Percentiles rank a stretch among this genome's conserved stretches.
Conservation (phyloP, 1,140 invertebrate species). For the Brachionus koreanus region DNA sequence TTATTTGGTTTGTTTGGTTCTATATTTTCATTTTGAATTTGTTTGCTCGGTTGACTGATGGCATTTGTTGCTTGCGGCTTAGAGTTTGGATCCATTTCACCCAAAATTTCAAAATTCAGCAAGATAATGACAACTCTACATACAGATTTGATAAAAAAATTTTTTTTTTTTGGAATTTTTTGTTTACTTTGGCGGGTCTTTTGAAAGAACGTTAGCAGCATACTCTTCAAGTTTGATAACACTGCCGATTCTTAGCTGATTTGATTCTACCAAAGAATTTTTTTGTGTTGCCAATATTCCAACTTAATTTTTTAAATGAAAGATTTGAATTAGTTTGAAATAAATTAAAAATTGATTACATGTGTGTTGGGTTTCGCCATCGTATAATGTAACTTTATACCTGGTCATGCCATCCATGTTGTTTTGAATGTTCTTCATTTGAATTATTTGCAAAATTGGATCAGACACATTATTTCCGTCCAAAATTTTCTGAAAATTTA, state of each 20-base stretch:
- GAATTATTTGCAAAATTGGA: slow-evolving; percentile 34
- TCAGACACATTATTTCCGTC: slow-evolving; percentile 38
- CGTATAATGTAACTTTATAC: slow-evolving; percentile 20
- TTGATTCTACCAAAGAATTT: slow-evolving; percentile 23
- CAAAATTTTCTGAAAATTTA: slow-evolving; percentile 18
- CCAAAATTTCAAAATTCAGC: slow-evolving; percentile 40
- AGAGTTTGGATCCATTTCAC: slow-evolving; percentile 1
- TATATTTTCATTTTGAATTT: slow-evolving; percentile 41
- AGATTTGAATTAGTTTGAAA: neutral
- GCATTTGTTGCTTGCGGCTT: neutral
- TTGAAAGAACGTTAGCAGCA: slow-evolving; percentile 37
- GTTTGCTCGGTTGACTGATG: neutral
- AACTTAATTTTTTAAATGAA: neutral
- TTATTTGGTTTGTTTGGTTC: slow-evolving; percentile 21
- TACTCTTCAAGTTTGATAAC: slow-evolving; percentile 38
- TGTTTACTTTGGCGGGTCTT: slow-evolving; percentile 41
- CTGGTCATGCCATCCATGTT: slow-evolving; percentile 42
- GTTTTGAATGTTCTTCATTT: slow-evolving; percentile 44
- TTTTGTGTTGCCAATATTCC: slow-evolving; percentile 41
- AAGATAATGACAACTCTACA: slow-evolving; percentile 40
- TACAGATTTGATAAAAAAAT: neutral
- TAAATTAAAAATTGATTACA: slow-evolving; percentile 2
- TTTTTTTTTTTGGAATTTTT: neutral
- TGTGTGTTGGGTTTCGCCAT: slow-evolving; percentile 33
- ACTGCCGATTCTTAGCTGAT: slow-evolving; percentile 24